Percentiles rank a stretch among this genome's conserved stretches.
These are phyloP conservation scores for Tachuris rubrigastra DNA, from an alignment of 2,113 vertebrate genomes.

Conservation along the genomic window DNA sequence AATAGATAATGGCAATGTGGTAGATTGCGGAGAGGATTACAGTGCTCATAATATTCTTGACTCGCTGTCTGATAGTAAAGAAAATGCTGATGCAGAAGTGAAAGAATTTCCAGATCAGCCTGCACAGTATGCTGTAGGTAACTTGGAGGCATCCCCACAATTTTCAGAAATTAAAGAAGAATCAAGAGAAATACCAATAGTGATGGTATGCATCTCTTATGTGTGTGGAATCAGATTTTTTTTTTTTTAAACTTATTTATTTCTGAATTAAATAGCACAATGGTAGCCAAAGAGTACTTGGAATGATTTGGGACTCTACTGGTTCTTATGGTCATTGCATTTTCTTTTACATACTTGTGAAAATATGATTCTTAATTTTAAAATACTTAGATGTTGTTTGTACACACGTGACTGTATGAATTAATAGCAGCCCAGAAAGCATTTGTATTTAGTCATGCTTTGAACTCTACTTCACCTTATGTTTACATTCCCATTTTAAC, in stretches of 20 bases:
- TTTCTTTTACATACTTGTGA: not conserved
- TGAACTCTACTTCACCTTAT: not conserved
- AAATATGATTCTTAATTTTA: not conserved
- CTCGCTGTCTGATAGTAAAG: constrained; percentile 73
- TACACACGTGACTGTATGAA: not conserved
- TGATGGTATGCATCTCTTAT: constrained; percentile 8
- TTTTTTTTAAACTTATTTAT: not conserved
- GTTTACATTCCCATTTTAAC: not conserved
- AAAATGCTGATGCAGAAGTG: constrained; percentile 62
- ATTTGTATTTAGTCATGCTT: not conserved
- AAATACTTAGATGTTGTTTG: not conserved
- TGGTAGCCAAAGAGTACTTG: not conserved
- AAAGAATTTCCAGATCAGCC: constrained; percentile 65
- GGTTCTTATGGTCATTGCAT: not conserved
- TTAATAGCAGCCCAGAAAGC: not conserved
- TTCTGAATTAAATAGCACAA: not conserved
- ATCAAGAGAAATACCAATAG: constrained; percentile 68
- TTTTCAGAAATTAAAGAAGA: constrained; percentile 55
- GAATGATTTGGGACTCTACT: not conserved
- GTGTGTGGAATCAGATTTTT: not conserved
- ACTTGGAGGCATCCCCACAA: constrained; percentile 35
- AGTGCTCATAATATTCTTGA: constrained; percentile 73
- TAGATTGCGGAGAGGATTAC: constrained; percentile 76
- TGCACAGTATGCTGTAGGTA: constrained; percentile 72
- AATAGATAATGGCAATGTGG: constrained; percentile 78